phyloP scores from a whole-genome alignment of 2,797 vertebrate genomes.

The Sternarchorhynchus goeldii region DNA sequence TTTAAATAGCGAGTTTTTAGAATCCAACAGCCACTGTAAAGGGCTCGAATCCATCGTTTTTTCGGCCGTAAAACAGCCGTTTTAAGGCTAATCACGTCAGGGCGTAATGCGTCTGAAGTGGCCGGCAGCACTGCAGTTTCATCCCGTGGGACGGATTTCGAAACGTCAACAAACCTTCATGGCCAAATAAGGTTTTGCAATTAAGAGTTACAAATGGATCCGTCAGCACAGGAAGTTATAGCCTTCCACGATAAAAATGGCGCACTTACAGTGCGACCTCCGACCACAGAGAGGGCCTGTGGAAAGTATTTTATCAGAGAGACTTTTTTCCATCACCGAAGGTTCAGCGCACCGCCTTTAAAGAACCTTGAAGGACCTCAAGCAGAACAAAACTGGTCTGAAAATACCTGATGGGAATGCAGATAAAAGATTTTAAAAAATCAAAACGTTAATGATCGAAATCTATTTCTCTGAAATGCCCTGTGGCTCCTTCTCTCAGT shows the following conservation, averaged over 20 bases:
- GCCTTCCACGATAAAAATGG: not conserved
- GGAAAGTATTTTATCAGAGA: constrained; percentile 8
- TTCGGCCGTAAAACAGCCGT: constrained; percentile 14
- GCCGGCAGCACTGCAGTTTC: constrained; percentile 59
- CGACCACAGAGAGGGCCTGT: constrained; percentile 25
- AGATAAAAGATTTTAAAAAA: constrained; percentile 76
- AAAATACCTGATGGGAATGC: constrained; percentile 61
- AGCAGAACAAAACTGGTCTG: constrained; percentile 71
- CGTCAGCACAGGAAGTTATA: constrained; percentile 74
- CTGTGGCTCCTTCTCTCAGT: constrained; percentile 60
- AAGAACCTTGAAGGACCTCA: constrained; percentile 64
- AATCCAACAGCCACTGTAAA: not conserved
- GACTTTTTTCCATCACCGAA: constrained; percentile 43
- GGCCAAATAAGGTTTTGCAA: constrained; percentile 71
- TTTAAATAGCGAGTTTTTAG: not conserved
- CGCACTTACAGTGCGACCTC: not conserved
- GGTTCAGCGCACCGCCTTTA: constrained; percentile 8
- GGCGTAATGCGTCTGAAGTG: constrained; percentile 41
- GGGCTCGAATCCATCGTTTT: constrained; percentile 14
- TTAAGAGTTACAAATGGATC: constrained; percentile 65
- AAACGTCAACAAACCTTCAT: constrained; percentile 72
- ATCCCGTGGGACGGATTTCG: constrained; percentile 60
- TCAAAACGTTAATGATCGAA: constrained; percentile 71
- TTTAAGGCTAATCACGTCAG: constrained; percentile 7
- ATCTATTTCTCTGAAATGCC: constrained; percentile 61